Evolutionary conservation across 2,888 invertebrate species (phyloP).

Genomic region (Silvanus unidentatus): DNA sequence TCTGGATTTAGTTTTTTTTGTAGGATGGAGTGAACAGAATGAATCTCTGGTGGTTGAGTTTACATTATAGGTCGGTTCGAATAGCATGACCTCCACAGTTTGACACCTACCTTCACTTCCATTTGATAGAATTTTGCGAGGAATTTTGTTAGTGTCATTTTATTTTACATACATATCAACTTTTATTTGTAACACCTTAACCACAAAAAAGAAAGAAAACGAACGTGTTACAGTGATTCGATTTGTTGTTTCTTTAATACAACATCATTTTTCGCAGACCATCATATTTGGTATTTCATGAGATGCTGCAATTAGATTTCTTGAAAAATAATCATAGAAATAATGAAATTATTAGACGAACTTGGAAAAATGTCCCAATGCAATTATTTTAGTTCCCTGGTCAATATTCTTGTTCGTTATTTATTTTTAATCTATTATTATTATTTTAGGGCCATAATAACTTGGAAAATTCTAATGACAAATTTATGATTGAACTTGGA

Average conservation of each 20-base stretch:
- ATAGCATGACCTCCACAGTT: conserved; percentile 18
- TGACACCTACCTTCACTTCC: conserved; percentile 22
- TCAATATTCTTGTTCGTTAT: conserved; percentile 31
- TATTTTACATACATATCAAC: conserved; percentile 6
- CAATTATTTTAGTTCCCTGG: conserved; percentile 40
- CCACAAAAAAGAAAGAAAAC: too few relatives aligned
- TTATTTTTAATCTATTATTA: conserved; percentile 20
- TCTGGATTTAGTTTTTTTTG: conserved; percentile 20
- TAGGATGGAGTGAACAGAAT: conserved; percentile 18
- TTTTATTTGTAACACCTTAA: neutral
- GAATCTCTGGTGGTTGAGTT: conserved; percentile 22
- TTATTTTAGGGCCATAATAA: neutral
- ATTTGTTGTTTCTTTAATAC: too few relatives aligned
- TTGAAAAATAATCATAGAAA: neutral
- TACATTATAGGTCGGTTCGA: conserved; percentile 21
- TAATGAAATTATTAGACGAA: neutral
- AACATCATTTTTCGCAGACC: too few relatives aligned
- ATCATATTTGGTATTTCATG: too few relatives aligned
- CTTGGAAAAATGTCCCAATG: conserved; percentile 29
- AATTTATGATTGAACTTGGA: too few relatives aligned
- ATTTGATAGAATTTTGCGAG: conserved; percentile 22
- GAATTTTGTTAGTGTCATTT: conserved; percentile 8
- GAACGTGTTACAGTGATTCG: too few relatives aligned
- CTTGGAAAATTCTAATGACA: too few relatives aligned
- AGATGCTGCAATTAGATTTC: neutral